A percentile compares a stretch with the other conserved stretches of the same genome.
phyloP scores from a whole-genome alignment of 2,113 vertebrate species.

The Anolis carolinensis region DNA sequence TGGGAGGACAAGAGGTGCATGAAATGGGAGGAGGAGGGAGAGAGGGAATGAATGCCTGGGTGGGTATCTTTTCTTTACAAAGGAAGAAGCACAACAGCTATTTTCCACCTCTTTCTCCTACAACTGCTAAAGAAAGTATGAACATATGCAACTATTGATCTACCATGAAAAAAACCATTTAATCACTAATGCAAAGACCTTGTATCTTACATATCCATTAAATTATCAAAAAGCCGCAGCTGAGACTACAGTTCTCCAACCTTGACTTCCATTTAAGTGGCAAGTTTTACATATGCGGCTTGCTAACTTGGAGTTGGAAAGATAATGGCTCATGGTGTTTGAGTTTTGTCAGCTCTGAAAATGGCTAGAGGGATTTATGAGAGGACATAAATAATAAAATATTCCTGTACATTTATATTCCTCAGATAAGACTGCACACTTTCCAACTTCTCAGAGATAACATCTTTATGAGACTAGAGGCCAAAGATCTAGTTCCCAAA shows the following conservation, averaged over 20 bases:
- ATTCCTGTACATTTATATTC: neutral
- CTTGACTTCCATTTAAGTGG: neutral
- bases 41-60: neutral
- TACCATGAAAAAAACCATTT: neutral
- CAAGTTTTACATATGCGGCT: neutral
- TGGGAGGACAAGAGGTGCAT: neutral
- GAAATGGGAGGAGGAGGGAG: neutral
- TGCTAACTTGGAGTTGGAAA: neutral
- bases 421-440: neutral
- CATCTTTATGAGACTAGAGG: neutral
- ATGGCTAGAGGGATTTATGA: neutral
- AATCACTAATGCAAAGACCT: neutral
- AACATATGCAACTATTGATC: neutral
- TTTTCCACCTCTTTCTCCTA: neutral
- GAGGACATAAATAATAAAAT: neutral
- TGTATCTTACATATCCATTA: neutral
- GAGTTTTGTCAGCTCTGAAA: neutral
- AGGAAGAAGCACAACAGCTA: neutral
- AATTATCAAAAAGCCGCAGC: neutral
- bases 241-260: neutral
- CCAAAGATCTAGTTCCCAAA: neutral
- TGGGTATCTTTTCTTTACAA: neutral
- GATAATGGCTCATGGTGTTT: neutral
- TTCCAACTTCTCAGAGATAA: neutral
- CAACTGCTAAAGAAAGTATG: neutral